Evolutionary conservation across 2,113 vertebrate genomes (phyloP).

Genomic region (Periophthalmus modestus): DNA sequence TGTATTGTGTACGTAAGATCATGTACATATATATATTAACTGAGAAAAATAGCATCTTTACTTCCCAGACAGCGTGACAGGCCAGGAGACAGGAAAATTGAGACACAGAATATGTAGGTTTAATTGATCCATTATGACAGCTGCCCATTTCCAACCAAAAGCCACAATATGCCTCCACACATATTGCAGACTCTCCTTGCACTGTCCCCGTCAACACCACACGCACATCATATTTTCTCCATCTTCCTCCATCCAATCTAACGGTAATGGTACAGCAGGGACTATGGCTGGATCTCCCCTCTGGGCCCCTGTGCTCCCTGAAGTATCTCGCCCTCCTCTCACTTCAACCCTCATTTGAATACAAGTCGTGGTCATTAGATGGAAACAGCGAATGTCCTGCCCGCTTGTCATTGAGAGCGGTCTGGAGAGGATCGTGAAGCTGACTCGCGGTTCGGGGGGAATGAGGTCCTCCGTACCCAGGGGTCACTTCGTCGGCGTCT

Average conservation of each 20-base stretch:
- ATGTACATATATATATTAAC: neutral
- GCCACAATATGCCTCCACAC: slow-evolving; percentile 12
- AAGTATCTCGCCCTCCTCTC: slow-evolving; percentile 68
- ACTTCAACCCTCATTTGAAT: slow-evolving; percentile 75
- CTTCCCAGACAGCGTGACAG: slow-evolving; percentile 27
- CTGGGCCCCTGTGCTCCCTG: slow-evolving; percentile 69
- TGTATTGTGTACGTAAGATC: neutral
- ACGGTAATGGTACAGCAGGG: slow-evolving; percentile 72
- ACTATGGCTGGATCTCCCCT: slow-evolving; percentile 70
- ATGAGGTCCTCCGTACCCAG: slow-evolving; percentile 56
- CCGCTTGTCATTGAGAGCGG: slow-evolving; percentile 68
- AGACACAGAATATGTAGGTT: slow-evolving; percentile 16
- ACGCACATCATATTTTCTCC: slow-evolving; percentile 71
- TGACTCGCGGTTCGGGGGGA: slow-evolving; percentile 35
- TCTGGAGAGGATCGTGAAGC: slow-evolving; percentile 45
- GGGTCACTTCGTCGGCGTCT: slow-evolving; percentile 54
- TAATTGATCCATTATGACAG: slow-evolving; percentile 30
- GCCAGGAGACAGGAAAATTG: slow-evolving; percentile 39
- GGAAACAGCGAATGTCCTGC: slow-evolving; percentile 59
- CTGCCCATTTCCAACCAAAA: slow-evolving; percentile 48
- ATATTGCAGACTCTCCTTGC: slow-evolving; percentile 59
- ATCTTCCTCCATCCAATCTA: slow-evolving; percentile 77
- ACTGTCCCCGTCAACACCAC: slow-evolving; percentile 61
- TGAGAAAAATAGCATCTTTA: neutral
- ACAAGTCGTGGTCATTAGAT: slow-evolving; percentile 70